Evolutionary conservation across 2,113 vertebrate genomes (phyloP).

Genomic region (Pituophis catenifer): DNA sequence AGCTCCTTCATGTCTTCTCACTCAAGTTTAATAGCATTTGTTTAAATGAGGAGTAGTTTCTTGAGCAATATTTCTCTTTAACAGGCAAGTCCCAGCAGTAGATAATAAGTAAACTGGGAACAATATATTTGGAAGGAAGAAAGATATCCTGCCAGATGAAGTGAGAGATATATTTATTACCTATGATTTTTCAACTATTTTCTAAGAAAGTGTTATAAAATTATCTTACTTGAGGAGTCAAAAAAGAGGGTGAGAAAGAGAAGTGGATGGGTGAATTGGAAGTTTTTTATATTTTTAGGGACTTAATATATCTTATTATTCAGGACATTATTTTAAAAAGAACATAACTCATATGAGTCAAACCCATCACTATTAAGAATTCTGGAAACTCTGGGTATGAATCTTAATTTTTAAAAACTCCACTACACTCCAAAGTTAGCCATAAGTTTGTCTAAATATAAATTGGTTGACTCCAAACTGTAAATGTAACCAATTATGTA

Average conservation of each 20-base stretch:
- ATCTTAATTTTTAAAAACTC: constrained; percentile 11
- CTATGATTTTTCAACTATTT: constrained; percentile 63
- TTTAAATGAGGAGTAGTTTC: constrained; percentile 68
- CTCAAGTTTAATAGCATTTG: constrained; percentile 66
- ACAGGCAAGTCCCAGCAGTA: constrained; percentile 56
- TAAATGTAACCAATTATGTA: background rate
- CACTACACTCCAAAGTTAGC: background rate
- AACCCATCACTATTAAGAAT: background rate
- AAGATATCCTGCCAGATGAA: constrained; percentile 55
- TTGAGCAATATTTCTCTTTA: constrained; percentile 67
- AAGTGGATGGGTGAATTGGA: background rate
- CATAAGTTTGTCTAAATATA: background rate
- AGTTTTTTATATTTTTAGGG: constrained; percentile 24
- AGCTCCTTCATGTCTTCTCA: constrained; percentile 61
- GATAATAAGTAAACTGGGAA: constrained; percentile 66
- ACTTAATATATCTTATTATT: constrained; percentile 41
- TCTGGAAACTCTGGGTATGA: constrained; percentile 33
- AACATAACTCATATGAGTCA: constrained; percentile 41
- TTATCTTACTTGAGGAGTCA: constrained; percentile 42
- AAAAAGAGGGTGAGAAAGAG: constrained; percentile 23
- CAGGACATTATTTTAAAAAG: constrained; percentile 32
- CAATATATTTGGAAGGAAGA: constrained; percentile 61
- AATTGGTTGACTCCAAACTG: background rate
- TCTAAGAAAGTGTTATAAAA: constrained; percentile 54
- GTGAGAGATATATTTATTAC: constrained; percentile 65